Evolutionary conservation across 2,797 vertebrate genomes (phyloP).

Genomic region (Kryptopterus vitreolus): DNA sequence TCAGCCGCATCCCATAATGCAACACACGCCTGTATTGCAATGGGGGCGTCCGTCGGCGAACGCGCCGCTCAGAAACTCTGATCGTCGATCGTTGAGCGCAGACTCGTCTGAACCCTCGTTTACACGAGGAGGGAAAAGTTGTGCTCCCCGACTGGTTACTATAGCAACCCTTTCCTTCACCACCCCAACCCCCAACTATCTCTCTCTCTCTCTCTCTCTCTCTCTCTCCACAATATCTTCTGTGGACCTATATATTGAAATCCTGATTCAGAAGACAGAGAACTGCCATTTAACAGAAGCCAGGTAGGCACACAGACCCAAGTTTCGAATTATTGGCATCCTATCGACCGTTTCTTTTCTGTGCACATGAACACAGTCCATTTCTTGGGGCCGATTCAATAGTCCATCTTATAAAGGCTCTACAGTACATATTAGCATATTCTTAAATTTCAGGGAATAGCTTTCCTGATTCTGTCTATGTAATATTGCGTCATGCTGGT

Average conservation of each 20-base stretch:
- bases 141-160: constrained; percentile 68
- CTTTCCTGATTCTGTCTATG: neutral
- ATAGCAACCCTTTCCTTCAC: constrained; percentile 70
- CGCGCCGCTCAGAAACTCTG: neutral
- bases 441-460: neutral
- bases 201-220: neutral
- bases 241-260: constrained; percentile 48
- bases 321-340: neutral
- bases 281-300: neutral
- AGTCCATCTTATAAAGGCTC: neutral
- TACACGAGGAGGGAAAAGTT: constrained; percentile 49
- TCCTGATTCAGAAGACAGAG: constrained; percentile 36
- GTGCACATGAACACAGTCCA: neutral
- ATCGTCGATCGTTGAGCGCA: constrained; percentile 31
- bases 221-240: constrained; percentile 58
- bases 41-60: constrained; percentile 3
- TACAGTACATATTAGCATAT: neutral
- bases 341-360: neutral
- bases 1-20: constrained; percentile 15
- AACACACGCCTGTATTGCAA: constrained; percentile 14
- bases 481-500: neutral
- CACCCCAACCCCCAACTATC: constrained; percentile 54
- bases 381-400: neutral
- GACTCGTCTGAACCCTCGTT: constrained; percentile 57
- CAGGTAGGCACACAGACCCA: neutral